Evolutionary conservation across 2,888 invertebrate species (phyloP).

Genomic region (Baronia brevicornis): DNA sequence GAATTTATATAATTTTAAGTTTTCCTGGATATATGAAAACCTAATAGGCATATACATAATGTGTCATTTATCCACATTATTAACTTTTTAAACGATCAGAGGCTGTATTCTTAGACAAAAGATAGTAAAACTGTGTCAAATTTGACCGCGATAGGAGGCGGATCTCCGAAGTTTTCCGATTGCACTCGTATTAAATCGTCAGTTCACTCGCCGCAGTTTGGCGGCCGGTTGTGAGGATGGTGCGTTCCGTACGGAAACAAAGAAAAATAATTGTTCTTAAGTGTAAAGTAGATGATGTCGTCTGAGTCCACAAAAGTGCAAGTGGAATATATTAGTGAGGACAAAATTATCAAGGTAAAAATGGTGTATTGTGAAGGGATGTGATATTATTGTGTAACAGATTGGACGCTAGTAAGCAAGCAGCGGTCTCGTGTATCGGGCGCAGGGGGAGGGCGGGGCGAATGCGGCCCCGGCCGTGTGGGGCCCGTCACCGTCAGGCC

Average conservation of each 20-base stretch:
- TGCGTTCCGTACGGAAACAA: constrained; percentile 66
- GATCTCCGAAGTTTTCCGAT: constrained; percentile 67
- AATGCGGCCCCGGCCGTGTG: constrained; percentile 72
- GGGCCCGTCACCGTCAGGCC: constrained; percentile 75
- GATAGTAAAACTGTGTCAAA: constrained; percentile 34
- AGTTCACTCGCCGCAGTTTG: constrained; percentile 71
- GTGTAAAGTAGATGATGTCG: constrained; percentile 71
- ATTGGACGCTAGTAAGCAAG: constrained; percentile 70
- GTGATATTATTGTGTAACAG: constrained; percentile 67
- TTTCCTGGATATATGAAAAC: constrained; percentile 11
- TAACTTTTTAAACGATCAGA: background rate
- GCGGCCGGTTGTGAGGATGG: constrained; percentile 74
- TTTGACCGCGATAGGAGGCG: constrained; percentile 71
- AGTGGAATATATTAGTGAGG: constrained; percentile 70
- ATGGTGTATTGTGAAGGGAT: constrained; percentile 46
- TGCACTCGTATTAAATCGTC: constrained; percentile 48
- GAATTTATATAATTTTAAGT: constrained; percentile 13
- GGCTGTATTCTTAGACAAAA: background rate
- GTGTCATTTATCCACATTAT: background rate
- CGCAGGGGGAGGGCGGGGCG: constrained; percentile 76
- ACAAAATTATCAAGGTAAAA: constrained; percentile 68
- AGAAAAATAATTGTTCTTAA: constrained; percentile 60
- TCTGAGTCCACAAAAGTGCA: constrained; percentile 67
- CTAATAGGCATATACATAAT: background rate
- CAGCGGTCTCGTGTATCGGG: constrained; percentile 67